Evolutionary conservation across 1,140 invertebrate genomes (phyloP).

Genomic region (Saccostrea echinata): DNA sequence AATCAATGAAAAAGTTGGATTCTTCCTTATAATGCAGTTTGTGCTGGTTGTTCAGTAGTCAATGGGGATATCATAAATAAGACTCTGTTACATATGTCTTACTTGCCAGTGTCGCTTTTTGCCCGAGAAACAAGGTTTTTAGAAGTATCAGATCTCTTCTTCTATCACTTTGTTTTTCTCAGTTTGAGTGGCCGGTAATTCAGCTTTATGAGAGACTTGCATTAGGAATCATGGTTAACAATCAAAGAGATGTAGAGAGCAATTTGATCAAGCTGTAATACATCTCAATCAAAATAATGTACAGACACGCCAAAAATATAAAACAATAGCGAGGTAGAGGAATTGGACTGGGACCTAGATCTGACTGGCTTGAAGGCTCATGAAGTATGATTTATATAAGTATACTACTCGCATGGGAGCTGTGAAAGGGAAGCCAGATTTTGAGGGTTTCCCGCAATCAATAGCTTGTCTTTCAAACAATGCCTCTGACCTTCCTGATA

Average conservation of each 20-base stretch:
- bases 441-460: neutral
- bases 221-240: neutral
- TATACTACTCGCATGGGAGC: neutral
- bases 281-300: conserved; percentile 9
- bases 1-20: neutral
- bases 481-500: conserved; percentile 5
- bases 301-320: neutral
- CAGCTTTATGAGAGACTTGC: neutral
- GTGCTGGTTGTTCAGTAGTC: neutral
- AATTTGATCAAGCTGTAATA: neutral
- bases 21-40: neutral
- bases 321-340: neutral
- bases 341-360: neutral
- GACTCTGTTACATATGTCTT: neutral
- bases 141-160: neutral
- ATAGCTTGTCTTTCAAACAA: conserved; percentile 21
- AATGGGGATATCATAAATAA: neutral
- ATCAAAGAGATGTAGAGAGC: conserved; percentile 11
- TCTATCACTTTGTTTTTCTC: neutral
- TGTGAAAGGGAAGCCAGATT: conserved; percentile 25
- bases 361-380: neutral
- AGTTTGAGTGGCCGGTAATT: neutral
- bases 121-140: neutral
- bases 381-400: neutral
- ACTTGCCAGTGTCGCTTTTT: neutral